phyloP scores from a whole-genome alignment of 2,113 vertebrate species.

The Arvicanthis niloticus region DNA sequence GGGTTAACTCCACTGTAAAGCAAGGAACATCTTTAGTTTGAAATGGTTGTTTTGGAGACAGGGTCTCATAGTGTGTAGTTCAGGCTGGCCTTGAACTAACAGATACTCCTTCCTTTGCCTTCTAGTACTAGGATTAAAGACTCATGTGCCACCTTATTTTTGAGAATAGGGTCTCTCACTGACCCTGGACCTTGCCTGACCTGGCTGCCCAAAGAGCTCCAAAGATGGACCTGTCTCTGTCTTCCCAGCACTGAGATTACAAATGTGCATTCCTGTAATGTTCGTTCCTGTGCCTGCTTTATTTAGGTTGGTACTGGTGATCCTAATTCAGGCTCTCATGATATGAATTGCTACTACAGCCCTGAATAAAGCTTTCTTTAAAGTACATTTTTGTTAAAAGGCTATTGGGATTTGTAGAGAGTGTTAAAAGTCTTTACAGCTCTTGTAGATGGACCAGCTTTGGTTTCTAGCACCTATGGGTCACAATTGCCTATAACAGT shows the following conservation, averaged over 20 bases:
- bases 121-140: background rate
- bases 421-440: background rate
- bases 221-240: too few species aligned
- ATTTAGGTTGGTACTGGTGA: background rate
- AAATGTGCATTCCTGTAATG: background rate
- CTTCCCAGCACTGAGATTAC: background rate
- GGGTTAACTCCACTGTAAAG: background rate
- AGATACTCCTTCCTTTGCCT: background rate
- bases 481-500: background rate
- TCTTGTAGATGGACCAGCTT: background rate
- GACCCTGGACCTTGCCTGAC: background rate
- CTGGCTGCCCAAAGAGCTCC: background rate
- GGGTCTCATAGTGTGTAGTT: background rate
- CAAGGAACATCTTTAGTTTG: slow-evolving; percentile 23
- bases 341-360: background rate
- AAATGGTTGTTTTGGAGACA: background rate
- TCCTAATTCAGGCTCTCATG: background rate
- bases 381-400: background rate
- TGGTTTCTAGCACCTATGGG: background rate
- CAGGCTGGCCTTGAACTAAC: background rate
- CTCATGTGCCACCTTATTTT: background rate
- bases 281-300: background rate
- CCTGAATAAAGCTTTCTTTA: background rate
- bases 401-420: background rate
- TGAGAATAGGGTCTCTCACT: background rate